A percentile compares a stretch with the other conserved stretches of the same genome.
phyloP scores from a whole-genome alignment of 2,797 vertebrate genomes.

The Sciaenops ocellatus region DNA sequence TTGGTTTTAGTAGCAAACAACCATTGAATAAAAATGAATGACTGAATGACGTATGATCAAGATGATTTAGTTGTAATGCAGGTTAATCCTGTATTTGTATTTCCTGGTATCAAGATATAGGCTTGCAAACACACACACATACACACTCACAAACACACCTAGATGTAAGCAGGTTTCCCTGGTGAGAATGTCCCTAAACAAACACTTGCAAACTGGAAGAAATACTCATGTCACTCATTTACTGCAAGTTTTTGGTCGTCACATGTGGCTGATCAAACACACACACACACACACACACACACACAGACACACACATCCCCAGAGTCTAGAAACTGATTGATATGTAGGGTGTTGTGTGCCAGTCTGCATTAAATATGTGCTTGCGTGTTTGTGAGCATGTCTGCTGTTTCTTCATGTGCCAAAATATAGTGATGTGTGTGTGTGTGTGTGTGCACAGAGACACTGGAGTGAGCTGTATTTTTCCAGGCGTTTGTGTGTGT shows the following conservation, averaged over 20 bases:
- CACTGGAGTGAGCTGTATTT: constrained; percentile 30
- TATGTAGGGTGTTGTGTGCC: not conserved
- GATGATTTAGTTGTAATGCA: not conserved
- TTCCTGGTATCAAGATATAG: constrained; percentile 16
- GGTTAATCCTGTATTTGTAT: constrained; percentile 23
- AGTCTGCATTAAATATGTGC: not conserved
- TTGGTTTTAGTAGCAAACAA: not conserved
- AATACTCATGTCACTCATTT: constrained; percentile 32
- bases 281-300: not conserved
- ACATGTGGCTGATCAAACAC: not conserved
- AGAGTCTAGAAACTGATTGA: not conserved
- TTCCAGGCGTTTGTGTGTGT: constrained; percentile 30
- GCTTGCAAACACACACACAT: not conserved
- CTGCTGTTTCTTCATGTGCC: not conserved
- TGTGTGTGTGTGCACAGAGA: not conserved
- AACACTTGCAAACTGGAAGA: constrained; percentile 31
- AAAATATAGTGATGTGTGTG: not conserved
- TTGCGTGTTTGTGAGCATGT: not conserved
- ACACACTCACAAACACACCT: not conserved
- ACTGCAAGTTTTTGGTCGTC: constrained; percentile 13
- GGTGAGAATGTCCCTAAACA: not conserved
- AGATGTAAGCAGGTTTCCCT: not conserved
- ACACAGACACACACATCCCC: not conserved
- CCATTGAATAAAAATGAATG: not conserved
- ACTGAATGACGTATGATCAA: not conserved